Base-by-base conservation (phyloP, 2,888 invertebrate genomes). In the Cyaniris semiargus region DNA sequence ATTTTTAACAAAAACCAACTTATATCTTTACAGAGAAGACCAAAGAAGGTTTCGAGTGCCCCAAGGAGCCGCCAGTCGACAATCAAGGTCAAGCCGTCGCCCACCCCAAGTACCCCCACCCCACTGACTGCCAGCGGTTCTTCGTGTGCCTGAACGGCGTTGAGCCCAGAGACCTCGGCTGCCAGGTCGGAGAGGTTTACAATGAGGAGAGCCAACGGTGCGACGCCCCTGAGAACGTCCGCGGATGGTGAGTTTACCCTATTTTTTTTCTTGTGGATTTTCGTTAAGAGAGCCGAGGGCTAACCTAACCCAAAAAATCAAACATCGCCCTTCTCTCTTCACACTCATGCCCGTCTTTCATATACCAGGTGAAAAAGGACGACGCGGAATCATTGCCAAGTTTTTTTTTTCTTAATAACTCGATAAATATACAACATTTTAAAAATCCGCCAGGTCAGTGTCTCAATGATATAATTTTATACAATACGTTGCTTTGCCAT, bases 171-270 rank as follows among this genome's bases (percentile, higher is more conserved):
- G 97, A 97, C 88, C 95, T 97, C 80, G 97, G 97, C 53, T 98
- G 98, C 92, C 95, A 96, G 85, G 95, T 96, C 77, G 98, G 98
- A 79, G 97, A 97, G 86, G 98, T 98, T n/a, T 98, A 98, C 95
- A 98, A 98, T 86, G 97, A 98, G 82, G 96, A 96, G 81, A 92
- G 95, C 0, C 96, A 97, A 90, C 96, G 95, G 87, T 98, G 98
- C 89, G 98, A 98, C 88, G 96, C 97, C 1, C 98, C 98, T 53
- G 97, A 98, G 91, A 98, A 98, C 89, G 98, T 98, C 77, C 95
- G 96, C 83, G 98, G 97, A 95, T 98, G 98, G 97, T 97, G 86
- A 94, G 96, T 38, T 38, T n/a, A n/a, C n/a, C n/a, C n/a, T n/a
- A n/a, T n/a, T n/a, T n/a, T n/a, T n/a, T n/a, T n/a, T n/a, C n/a